Evolutionary conservation across 1,140 invertebrate species (phyloP).

Genomic region (Drosophila bipectinata): DNA sequence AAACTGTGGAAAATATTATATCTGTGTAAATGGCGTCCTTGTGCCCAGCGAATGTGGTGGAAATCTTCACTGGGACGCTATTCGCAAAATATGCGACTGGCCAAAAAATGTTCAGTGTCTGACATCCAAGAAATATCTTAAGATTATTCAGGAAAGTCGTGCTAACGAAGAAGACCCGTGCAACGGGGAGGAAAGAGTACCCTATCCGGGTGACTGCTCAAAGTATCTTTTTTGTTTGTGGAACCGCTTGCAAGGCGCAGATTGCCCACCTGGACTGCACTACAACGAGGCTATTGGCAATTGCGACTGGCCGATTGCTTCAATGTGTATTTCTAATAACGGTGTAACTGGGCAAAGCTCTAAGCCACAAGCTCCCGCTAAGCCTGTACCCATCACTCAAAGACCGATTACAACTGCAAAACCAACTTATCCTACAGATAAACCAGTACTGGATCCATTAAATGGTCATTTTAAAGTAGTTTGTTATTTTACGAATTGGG

Average conservation of each 20-base stretch:
- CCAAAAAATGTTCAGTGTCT: constrained; percentile 79
- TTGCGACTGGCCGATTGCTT: constrained; percentile 92
- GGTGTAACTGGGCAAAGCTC: constrained; percentile 3
- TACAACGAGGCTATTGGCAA: constrained; percentile 89
- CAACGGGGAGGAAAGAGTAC: constrained; percentile 87
- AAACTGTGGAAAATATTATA: constrained; percentile 82
- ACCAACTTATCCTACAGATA: constrained; percentile 76
- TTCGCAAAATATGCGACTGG: constrained; percentile 91
- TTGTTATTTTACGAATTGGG: constrained; percentile 98
- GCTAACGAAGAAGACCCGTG: constrained; percentile 85
- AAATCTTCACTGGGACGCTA: constrained; percentile 90
- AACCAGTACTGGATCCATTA: constrained; percentile 82
- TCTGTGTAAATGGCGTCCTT: constrained; percentile 71
- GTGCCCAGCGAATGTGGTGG: constrained; percentile 86
- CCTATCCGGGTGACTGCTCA: constrained; percentile 88
- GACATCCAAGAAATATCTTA: constrained; percentile 68
- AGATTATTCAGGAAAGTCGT: constrained; percentile 55
- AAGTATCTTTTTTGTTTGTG: constrained; percentile 92
- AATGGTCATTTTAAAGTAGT: constrained; percentile 90
- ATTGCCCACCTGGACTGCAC: constrained; percentile 90
- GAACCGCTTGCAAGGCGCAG: constrained; percentile 89
- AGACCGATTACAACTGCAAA: constrained; percentile 65
- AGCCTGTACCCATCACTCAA: constrained; percentile 63
- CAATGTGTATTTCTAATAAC: constrained; percentile 86
- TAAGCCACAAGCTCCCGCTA: constrained; percentile 45